phyloP scores from a whole-genome alignment of 2,797 vertebrate species.

The Potorous gilbertii region DNA sequence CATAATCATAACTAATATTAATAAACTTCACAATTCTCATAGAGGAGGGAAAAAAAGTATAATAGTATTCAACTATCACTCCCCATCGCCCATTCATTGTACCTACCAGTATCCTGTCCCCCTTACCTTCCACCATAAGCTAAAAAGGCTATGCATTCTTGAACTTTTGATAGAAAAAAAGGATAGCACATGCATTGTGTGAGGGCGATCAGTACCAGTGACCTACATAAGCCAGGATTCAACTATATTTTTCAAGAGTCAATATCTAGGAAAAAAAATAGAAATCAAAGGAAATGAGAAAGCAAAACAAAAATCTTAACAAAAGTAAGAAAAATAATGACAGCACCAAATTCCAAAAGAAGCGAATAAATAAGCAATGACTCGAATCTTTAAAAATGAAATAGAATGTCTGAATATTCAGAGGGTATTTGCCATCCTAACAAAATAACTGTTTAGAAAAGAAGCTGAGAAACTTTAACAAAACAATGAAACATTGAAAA shows the following conservation, averaged over 20 bases:
- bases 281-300: background rate
- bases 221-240: background rate
- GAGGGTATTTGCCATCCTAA: background rate
- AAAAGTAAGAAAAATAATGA: background rate
- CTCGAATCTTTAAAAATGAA: background rate
- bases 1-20: too few relatives aligned
- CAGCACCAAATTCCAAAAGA: background rate
- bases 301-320: background rate
- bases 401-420: background rate
- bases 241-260: background rate
- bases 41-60: background rate
- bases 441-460: background rate
- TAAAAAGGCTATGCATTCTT: background rate
- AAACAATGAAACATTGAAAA: background rate
- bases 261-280: background rate
- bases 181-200: background rate
- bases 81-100: background rate
- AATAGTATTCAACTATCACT: background rate
- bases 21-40: background rate
- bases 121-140: background rate
- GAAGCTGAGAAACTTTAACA: background rate
- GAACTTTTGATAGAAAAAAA: background rate
- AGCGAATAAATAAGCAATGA: background rate
- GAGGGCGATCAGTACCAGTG: background rate
- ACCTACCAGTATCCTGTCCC: background rate